Base-by-base conservation (phyloP, 2,797 vertebrate species). In the Esox lucius region DNA sequence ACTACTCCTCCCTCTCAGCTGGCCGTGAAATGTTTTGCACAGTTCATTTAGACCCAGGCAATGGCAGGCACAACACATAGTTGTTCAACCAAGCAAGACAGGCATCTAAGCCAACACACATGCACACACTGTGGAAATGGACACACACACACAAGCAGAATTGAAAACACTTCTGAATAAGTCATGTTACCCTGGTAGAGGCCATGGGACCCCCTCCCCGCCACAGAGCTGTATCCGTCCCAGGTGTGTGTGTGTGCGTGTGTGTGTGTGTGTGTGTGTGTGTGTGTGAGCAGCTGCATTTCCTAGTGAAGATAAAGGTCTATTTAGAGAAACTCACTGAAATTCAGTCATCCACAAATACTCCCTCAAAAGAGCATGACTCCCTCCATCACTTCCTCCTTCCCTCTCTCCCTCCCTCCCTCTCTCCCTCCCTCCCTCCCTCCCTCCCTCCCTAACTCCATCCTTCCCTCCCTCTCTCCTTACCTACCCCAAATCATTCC, bases 171-270 rank as follows among this genome's bases (percentile, higher is more conserved):
- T 70, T 16, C 59, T 81, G 79, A 79, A 81, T 75, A 77, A 72
- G 67, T 76, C 68, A 77, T 80, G 79, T n/a, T 28, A 56, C 66
- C 75, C 76, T 72, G 73, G 79, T 82, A 73, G 70, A 83, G 72
- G 72, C 76, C 13, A 68, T 16, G 72, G 59, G 46, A 48, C 71
- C 56, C 66, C 75, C 31, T 74, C 73, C 72, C 59, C 74, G 72
- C 76, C 77, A 72, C 71, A 56, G 49, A 74, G 39, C 24, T 31
- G 28, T 31, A 31, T 28, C 28, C 1, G 1, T 79, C 76, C 73
- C 75, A n/a, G 49, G 26, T 81, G 78, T 31, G 28, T 31, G 28
- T 31, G 28, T 31, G n/a, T n/a, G n/a, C n/a, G n/a, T n/a, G n/a
- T n/a, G n/a, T n/a, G n/a, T n/a, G n/a, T n/a, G n/a, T n/a, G n/a